Evolutionary conservation across 2,113 vertebrate genomes (phyloP).

Genomic region (Mormoops blainvillei): DNA sequence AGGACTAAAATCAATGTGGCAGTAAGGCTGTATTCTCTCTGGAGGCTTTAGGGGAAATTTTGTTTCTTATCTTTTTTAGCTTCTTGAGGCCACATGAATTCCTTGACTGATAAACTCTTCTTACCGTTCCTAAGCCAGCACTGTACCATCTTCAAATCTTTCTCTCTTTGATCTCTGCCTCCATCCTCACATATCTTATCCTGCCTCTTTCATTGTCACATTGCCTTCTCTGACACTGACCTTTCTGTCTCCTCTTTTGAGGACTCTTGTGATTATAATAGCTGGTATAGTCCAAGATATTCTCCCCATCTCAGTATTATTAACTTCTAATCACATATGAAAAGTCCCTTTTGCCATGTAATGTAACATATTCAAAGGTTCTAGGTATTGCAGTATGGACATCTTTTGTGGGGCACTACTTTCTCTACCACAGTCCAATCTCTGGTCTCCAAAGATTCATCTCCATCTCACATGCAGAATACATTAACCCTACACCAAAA

Average conservation of each 20-base stretch:
- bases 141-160: neutral
- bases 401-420: neutral
- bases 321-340: neutral
- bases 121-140: neutral
- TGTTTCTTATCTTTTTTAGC: neutral
- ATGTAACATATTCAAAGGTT: neutral
- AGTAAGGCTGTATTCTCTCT: neutral
- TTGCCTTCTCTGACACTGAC: neutral
- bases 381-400: neutral
- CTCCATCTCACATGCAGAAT: neutral
- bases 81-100: neutral
- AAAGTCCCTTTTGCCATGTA: neutral
- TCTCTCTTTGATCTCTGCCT: neutral
- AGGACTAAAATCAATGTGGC: neutral
- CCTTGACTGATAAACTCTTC: neutral
- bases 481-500: neutral
- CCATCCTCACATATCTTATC: neutral
- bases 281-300: neutral
- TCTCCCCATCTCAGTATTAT: neutral
- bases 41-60: neutral
- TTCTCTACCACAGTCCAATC: neutral
- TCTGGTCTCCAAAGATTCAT: neutral
- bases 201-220: neutral
- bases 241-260: neutral
- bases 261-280: neutral